Evolutionary conservation across 2,797 vertebrate species (phyloP).

Genomic region (Pelochelys cantorii): DNA sequence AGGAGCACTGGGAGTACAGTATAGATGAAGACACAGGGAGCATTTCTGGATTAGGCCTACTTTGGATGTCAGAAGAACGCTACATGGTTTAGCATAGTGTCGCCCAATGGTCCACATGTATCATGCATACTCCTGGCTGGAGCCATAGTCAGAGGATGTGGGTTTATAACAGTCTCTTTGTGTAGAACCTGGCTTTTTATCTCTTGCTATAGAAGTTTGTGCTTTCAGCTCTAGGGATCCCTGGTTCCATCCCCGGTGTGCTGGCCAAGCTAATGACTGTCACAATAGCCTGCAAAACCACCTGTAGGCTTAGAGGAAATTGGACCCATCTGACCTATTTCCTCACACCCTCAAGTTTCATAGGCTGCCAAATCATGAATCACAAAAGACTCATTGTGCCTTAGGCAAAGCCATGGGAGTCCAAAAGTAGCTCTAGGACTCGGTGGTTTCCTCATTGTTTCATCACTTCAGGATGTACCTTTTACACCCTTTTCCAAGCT

Average conservation of each 20-base stretch:
- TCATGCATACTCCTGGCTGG: not conserved
- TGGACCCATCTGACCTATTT: conserved; percentile 61
- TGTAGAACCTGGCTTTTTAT: not conserved
- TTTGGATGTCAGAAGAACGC: conserved; percentile 47
- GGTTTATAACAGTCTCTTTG: not conserved
- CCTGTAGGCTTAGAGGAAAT: conserved; percentile 55
- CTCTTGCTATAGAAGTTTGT: not conserved
- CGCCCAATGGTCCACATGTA: not conserved
- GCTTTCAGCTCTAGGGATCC: not conserved
- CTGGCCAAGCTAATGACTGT: not conserved
- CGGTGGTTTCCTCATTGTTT: not conserved
- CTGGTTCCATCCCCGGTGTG: not conserved
- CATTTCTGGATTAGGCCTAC: conserved; percentile 58
- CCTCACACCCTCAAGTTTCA: conserved; percentile 66
- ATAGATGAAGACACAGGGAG: conserved; percentile 57
- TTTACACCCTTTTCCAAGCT: not conserved
- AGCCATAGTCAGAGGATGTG: not conserved
- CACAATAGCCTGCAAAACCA: not conserved
- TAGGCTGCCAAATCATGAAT: conserved; percentile 71
- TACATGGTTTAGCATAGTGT: not conserved
- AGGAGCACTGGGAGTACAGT: conserved; percentile 63
- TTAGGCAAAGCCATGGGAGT: conserved; percentile 14
- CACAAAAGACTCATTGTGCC: conserved; percentile 4
- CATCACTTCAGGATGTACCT: not conserved
- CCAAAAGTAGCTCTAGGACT: not conserved